Base-by-base conservation (phyloP, 1,140 invertebrate species). In the Megalonaias nervosa region DNA sequence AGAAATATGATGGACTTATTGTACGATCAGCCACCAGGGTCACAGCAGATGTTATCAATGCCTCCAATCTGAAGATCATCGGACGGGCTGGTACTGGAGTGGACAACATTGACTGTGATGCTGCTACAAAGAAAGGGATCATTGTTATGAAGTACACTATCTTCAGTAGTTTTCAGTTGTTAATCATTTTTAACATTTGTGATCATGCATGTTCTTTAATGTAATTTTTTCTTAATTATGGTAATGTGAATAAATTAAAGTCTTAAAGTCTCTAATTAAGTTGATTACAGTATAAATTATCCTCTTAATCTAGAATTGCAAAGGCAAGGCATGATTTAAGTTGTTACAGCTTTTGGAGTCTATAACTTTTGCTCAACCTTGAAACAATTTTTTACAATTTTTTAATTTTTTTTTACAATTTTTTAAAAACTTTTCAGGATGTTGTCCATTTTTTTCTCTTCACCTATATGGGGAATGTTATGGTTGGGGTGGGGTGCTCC, bases 21-120 rank as follows among this genome's bases (percentile, higher is more conserved):
- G 97, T 99, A 2, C 93, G 98, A 23, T 99, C 97, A 12, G 97
- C 98, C 72, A 98, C 98, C 0, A 97, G 98, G 93, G 97, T 99
- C 26, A 98, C 96, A n/a, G 93, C 94, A 71, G 96, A 98, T 80
- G 94, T 99, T 4, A 93, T 99, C 75, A 92, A 93, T 69, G 93
- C 85, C 14, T 93, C 93, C 38, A 93, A 93, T 26, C 91, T 99
- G 19, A 96, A 96, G 56, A 94, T 93, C 16, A 92, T 99, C 65
- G 98, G 97, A 6, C 93, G 98, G 72, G 98, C 98, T 56, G 98
- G 98, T 16, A 98, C 97, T 38, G 98, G 98, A 19, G 97, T 99
- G 0, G 98, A 99, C 90, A 99, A 99, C 91, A 98, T 99, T 83
- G 97, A 99, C 91, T 93, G 97, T 62, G 90, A 93, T 59, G 94